Percentiles rank a stretch among this genome's conserved stretches.
These are phyloP conservation scores for Epizoanthus stellaris DNA, from an alignment of 92 coral and sea anemone species.

Conservation along the genomic window DNA sequence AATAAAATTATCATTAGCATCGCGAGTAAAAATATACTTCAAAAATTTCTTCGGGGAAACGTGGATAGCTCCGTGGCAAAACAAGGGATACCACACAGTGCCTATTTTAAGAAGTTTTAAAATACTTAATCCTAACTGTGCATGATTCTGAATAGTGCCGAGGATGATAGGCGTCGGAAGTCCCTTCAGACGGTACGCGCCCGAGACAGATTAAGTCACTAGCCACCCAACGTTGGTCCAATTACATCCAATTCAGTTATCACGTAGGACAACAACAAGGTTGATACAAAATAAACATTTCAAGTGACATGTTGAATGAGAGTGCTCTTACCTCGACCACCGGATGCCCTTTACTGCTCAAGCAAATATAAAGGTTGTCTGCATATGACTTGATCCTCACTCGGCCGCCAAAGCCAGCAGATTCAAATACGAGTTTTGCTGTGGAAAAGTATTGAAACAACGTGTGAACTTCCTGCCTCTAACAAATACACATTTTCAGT, in stretches of 20 bases:
- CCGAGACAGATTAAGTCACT: neutral
- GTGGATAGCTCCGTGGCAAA: neutral
- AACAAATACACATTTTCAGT: too few relatives aligned
- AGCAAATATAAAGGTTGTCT: slow-evolving; percentile 66
- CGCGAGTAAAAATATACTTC: neutral
- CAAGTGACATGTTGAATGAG: neutral
- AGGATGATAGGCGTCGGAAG: neutral
- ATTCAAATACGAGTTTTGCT: slow-evolving; percentile 76
- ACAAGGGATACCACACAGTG: neutral
- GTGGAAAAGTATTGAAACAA: slow-evolving; percentile 23
- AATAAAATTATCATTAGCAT: too few relatives aligned
- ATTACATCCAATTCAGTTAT: slow-evolving; percentile 1
- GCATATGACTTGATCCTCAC: slow-evolving; percentile 62
- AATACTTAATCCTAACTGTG: neutral
- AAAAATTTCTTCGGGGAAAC: neutral
- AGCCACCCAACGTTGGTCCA: neutral
- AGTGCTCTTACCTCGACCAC: slow-evolving; percentile 56
- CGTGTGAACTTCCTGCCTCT: too few relatives aligned
- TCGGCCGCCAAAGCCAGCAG: slow-evolving; percentile 75
- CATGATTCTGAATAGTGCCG: neutral
- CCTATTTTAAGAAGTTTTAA: neutral
- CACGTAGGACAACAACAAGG: neutral
- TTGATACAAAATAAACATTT: neutral
- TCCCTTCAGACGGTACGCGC: neutral
- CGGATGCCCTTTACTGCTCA: slow-evolving; percentile 59